Base-by-base conservation (phyloP, 2,888 invertebrate species). In the Ectemnius continuus region DNA sequence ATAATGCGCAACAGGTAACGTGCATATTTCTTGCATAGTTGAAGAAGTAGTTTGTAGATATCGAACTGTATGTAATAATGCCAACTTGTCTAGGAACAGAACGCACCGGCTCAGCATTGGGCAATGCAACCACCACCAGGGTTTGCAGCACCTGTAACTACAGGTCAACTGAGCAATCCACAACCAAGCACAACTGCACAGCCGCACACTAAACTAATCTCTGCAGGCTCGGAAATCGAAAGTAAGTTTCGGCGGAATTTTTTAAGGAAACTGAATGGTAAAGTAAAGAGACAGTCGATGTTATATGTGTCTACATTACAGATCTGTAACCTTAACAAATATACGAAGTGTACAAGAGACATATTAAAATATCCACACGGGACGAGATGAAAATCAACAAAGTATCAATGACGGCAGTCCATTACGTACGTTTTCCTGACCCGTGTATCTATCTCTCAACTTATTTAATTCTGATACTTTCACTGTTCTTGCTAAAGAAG, bases 101-200 rank as follows among this genome's bases (percentile, higher is more conserved):
- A 81, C 66, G 85, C 87, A 80, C 84, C 89, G 61, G 83, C 87
- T 83, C 90, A 90, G 70, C 91, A 91, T 76, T 91, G 91, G 91
- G 90, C 90, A 60, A 90, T 91, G 90, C 91, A 90, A 81, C 91
- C 91, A 75, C 91, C 91, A 57, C 91, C 91, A 23, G 91, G 91
- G 47, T 91, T 91, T 70, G 88, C 88, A 71, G 89, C 88, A 47
- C 86, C 90, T 65, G 85, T 88, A 68, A 87, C 88, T 63, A 84
- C 84, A 26, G 86, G 87, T 74, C 88, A 89, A 81, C 74, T 90
- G 61, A 88, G 86, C 78, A 87, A 87, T 82, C 89, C 89, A 83
- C 88, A 87, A 76, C 82, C 88, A 65, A 89, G 84, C 85, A 87
- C 90, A 88, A 84, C 89, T 84, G 86, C 89, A 87, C 91, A 89